Conservation (phyloP, 2,113 vertebrate genomes). For the Carassius gibelio region DNA sequence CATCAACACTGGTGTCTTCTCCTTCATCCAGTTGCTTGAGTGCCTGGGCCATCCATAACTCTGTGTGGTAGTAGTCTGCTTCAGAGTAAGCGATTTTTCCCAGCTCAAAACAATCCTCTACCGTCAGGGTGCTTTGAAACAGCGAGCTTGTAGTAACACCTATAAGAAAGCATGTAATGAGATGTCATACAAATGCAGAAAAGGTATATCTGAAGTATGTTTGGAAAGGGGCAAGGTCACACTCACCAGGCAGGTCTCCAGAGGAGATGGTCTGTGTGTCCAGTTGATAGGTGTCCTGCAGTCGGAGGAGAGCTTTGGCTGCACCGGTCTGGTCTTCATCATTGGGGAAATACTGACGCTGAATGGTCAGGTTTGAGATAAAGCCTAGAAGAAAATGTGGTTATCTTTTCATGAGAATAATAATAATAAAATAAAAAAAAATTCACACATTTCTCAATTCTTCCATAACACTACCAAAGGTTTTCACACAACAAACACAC, state of each 20-base stretch:
- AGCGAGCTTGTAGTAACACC: conserved; percentile 67
- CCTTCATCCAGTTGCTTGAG: conserved; percentile 86
- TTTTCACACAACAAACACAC: background rate
- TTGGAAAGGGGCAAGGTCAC: background rate
- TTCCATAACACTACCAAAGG: background rate
- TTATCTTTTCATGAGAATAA: background rate
- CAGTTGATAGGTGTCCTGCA: conserved; percentile 93
- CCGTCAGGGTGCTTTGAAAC: conserved; percentile 78
- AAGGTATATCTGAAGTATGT: background rate
- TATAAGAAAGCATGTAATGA: conserved; percentile 29
- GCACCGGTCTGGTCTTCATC: conserved; percentile 87
- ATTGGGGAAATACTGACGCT: conserved; percentile 79
- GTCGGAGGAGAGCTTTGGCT: conserved; percentile 77
- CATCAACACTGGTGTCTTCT: conserved; percentile 77
- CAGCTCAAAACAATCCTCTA: conserved; percentile 91
- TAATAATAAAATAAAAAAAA: background rate
- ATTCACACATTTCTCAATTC: background rate
- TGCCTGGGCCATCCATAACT: conserved; percentile 95
- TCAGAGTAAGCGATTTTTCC: conserved; percentile 91
- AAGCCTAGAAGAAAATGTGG: conserved; percentile 75
- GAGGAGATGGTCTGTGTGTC: conserved; percentile 86
- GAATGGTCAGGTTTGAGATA: conserved; percentile 88
- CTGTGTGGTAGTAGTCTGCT: conserved; percentile 91
- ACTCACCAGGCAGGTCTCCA: conserved; percentile 87
- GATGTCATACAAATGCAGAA: background rate